A percentile compares a stretch with the other conserved stretches of the same genome.
Evolutionary conservation across 2,888 invertebrate species (phyloP).

Genomic region (Anoplius nigerrimus): DNA sequence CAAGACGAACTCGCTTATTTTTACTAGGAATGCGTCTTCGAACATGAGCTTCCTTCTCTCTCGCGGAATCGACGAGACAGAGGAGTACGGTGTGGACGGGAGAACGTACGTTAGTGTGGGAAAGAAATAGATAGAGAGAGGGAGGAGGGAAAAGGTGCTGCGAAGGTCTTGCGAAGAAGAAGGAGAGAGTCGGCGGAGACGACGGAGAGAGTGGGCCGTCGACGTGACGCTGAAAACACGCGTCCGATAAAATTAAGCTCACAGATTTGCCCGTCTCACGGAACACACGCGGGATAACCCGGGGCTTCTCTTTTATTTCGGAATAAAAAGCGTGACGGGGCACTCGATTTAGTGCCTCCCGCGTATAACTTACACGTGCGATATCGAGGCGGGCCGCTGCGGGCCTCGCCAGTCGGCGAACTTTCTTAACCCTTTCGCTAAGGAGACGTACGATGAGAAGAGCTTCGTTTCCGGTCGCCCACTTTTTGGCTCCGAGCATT

Average conservation of each 20-base stretch:
- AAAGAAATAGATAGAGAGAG: slow-evolving; percentile 4
- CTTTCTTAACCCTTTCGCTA: too few species aligned
- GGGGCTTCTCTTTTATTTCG: background rate
- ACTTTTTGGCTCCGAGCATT: too few species aligned
- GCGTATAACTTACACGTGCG: background rate
- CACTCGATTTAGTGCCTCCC: slow-evolving; percentile 2
- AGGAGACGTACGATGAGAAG: too few species aligned
- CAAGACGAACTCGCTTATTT: slow-evolving; percentile 46
- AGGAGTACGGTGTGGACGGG: slow-evolving; percentile 2
- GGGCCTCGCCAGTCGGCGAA: too few species aligned
- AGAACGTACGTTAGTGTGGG: too few species aligned
- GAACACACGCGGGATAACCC: background rate
- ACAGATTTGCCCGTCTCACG: slow-evolving; percentile 9
- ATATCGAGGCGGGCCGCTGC: background rate
- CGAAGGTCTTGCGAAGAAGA: background rate
- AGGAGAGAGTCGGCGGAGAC: slow-evolving; percentile 30
- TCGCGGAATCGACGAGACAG: background rate
- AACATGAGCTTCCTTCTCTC: slow-evolving; percentile 3
- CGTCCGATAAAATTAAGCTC: slow-evolving; percentile 43
- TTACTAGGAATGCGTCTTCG: slow-evolving; percentile 46
- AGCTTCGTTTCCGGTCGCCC: too few species aligned
- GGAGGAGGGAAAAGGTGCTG: slow-evolving; percentile 17
- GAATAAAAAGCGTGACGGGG: slow-evolving; percentile 1
- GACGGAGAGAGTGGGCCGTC: background rate
- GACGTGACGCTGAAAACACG: slow-evolving; percentile 21